Base-by-base conservation (phyloP, 2,888 invertebrate species). In the Heliconius cydno region DNA sequence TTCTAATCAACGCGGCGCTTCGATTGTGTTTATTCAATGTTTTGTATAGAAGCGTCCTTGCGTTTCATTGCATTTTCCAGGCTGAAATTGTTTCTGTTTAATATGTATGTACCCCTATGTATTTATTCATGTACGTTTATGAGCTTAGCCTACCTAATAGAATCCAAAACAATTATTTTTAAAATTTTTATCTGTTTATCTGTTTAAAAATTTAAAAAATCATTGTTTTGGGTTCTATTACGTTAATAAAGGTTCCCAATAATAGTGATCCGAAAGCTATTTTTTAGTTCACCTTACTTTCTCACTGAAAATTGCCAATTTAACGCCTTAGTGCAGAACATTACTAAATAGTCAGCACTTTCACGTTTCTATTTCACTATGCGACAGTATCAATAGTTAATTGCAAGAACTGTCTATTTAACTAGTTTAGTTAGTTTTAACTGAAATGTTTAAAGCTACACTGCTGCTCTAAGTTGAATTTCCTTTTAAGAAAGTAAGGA, bases 21-120 rank as follows among this genome's bases (percentile, higher is more conserved):
- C 74, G 41, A 75, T 75, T 75, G 73, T 73, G 34, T 75, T n/a
- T 65, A 75, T 75, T 75, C 65, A 63, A 65, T 38, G 63, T 63
- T 34, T 63, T 63, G 60, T 60, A 34, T 63, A 13, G 68, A 41
- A 34, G 74, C 60, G 63, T 65, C 74, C 41, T 75, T 75, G 41
- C 41, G 25, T 70, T 75, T 75, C 70, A 75, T 41, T 46, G 75
- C 63, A 34, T 63, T 75, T 60, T 41, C 38, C 28, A 19, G 22
- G 65, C 19, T 10, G 74, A 63, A 34, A 34, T 73, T 30, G 72
- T 73, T 28, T 52, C 30, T 52, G 30, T n/a, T 73, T 60, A 57
- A 13, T n/a, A 34, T 71, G 13, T 71, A 38, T 19, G 25, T 28
- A 22, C 2, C 19, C 52, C 2, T 19, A 10, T 52, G 9, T 34